A percentile compares a stretch with the other conserved stretches of the same genome.
phyloP scores from a whole-genome alignment of 2,888 invertebrate species.

The Caenorhabditis drosophilae region DNA sequence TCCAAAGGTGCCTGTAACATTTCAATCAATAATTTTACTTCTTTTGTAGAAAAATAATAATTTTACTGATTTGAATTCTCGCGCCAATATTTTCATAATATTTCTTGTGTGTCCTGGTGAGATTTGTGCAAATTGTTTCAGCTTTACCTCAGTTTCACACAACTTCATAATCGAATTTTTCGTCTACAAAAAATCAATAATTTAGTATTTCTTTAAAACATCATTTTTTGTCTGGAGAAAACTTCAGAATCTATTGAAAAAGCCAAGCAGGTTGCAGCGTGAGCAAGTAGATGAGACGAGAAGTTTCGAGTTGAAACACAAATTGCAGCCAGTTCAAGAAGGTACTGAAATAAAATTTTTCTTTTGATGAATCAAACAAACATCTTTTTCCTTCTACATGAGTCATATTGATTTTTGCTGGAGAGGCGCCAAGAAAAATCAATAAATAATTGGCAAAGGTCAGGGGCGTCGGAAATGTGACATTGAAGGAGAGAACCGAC shows the following conservation, averaged over 20 bases:
- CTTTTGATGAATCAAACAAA: not conserved
- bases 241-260: constrained; percentile 8
- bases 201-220: not conserved
- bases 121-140: not conserved
- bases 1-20: not conserved
- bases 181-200: not conserved
- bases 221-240: no score
- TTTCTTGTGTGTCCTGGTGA: not conserved
- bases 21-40: not conserved
- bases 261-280: constrained; percentile 1
- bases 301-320: not conserved
- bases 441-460: constrained; percentile 18
- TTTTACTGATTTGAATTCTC: not conserved
- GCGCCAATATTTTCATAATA: not conserved
- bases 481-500: constrained; percentile 6
- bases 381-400: constrained; percentile 8
- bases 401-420: constrained; percentile 4
- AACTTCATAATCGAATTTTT: not conserved
- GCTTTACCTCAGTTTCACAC: not conserved
- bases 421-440: constrained; percentile 5
- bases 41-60: not conserved
- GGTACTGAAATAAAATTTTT: constrained; percentile 4
- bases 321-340: not conserved
- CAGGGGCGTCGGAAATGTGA: constrained; percentile 24
- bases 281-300: not conserved